phyloP scores from a whole-genome alignment of 2,888 invertebrate genomes.

The Macrosiphum euphorbiae region DNA sequence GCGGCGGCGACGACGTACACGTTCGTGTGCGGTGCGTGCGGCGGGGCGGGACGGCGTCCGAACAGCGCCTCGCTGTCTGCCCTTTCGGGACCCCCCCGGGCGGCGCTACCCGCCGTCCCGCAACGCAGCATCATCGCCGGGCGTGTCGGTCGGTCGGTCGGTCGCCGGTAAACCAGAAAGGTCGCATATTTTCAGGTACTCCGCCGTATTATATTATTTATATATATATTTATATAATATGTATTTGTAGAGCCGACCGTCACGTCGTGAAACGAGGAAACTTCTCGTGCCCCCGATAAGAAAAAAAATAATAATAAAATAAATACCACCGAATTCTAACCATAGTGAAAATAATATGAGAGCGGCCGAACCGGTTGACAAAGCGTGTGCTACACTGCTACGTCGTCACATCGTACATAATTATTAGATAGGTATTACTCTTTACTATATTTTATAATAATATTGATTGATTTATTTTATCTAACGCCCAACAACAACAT shows the following conservation, averaged over 20 bases:
- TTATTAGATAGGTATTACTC: background rate
- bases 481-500: too few species aligned
- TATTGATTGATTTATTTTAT: too few species aligned
- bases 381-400: background rate
- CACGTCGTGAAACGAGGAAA: conserved; percentile 30
- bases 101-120: conserved; percentile 20
- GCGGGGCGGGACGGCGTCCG: conserved; percentile 41
- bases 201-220: conserved; percentile 12
- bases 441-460: background rate
- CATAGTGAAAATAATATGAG: background rate
- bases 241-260: background rate
- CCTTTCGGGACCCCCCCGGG: conserved; percentile 55
- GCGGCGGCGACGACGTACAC: background rate
- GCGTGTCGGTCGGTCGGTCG: background rate
- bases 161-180: conserved; percentile 60
- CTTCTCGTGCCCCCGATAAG: conserved; percentile 57
- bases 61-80: conserved; percentile 64
- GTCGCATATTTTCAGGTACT: conserved; percentile 64
- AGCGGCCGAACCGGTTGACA: conserved; percentile 44
- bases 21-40: background rate
- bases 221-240: conserved; percentile 4
- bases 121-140: background rate
- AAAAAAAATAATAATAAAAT: conserved; percentile 21
- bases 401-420: background rate
- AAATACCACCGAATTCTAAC: background rate